phyloP scores from a whole-genome alignment of 2,113 vertebrate genomes.

The Galbula dea region DNA sequence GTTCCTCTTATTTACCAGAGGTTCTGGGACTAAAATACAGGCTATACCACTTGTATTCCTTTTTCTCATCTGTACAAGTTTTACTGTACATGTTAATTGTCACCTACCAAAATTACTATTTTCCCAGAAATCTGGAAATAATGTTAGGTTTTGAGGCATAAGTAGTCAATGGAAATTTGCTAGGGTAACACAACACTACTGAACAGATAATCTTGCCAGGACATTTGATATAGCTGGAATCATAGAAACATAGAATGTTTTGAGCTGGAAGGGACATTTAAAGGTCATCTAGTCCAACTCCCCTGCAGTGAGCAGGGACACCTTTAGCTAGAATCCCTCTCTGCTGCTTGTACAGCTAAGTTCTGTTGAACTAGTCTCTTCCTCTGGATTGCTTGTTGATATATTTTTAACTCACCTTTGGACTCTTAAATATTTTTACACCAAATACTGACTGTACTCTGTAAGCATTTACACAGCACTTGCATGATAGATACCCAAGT shows the following conservation, averaged over 20 bases:
- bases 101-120: background rate
- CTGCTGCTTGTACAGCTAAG: background rate
- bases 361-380: slow-evolving; percentile 8
- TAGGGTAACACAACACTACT: background rate
- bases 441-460: background rate
- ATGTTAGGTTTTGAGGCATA: background rate
- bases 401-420: slow-evolving; percentile 1
- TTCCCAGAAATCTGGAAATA: background rate
- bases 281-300: background rate
- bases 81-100: background rate
- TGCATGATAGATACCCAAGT: background rate
- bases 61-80: background rate
- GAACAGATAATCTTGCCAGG: background rate
- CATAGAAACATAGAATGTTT: background rate
- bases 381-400: background rate
- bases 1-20: background rate
- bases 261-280: background rate
- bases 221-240: background rate
- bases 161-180: background rate
- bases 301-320: background rate
- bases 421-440: slow-evolving; percentile 24
- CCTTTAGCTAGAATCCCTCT: background rate
- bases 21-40: background rate
- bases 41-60: background rate
- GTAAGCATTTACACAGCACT: background rate